These are phyloP conservation scores for Megaceryle alcyon DNA, from an alignment of 2,797 vertebrate genomes.

Conservation along the genomic window DNA sequence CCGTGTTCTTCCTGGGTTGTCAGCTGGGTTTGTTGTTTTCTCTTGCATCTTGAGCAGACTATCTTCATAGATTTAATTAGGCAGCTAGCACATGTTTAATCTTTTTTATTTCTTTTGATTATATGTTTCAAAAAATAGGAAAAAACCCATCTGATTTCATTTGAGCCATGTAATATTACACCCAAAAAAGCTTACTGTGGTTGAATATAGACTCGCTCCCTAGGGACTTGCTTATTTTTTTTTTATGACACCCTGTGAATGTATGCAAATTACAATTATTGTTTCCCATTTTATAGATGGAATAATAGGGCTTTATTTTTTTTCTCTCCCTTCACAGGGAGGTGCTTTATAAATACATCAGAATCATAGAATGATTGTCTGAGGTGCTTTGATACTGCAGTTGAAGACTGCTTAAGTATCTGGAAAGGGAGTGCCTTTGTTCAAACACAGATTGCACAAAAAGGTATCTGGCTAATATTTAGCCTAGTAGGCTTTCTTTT, in stretches of 20 bases:
- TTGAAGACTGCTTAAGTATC: not conserved
- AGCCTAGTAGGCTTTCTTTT: not conserved
- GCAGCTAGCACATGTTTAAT: conserved; percentile 33
- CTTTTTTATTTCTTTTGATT: conserved; percentile 38
- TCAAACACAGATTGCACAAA: conserved; percentile 1
- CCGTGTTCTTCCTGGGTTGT: not conserved
- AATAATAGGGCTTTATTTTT: not conserved
- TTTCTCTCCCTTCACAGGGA: not conserved
- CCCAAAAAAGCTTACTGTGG: not conserved
- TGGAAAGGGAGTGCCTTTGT: conserved; percentile 17
- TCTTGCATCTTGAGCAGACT: conserved; percentile 43
- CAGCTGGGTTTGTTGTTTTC: conserved; percentile 35
- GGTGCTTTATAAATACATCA: not conserved
- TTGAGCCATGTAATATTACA: not conserved
- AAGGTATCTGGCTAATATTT: not conserved
- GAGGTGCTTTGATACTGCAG: not conserved
- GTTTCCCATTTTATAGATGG: not conserved
- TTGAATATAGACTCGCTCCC: not conserved
- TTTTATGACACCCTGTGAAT: not conserved
- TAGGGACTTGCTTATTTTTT: not conserved
- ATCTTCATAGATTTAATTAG: conserved; percentile 45
- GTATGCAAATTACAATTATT: conserved; percentile 1
- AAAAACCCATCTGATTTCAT: not conserved
- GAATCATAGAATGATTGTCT: not conserved
- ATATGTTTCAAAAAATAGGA: not conserved